These are phyloP conservation scores for Poecilia velifera DNA, from an alignment of 2,797 vertebrate species.

Conservation along the genomic window DNA sequence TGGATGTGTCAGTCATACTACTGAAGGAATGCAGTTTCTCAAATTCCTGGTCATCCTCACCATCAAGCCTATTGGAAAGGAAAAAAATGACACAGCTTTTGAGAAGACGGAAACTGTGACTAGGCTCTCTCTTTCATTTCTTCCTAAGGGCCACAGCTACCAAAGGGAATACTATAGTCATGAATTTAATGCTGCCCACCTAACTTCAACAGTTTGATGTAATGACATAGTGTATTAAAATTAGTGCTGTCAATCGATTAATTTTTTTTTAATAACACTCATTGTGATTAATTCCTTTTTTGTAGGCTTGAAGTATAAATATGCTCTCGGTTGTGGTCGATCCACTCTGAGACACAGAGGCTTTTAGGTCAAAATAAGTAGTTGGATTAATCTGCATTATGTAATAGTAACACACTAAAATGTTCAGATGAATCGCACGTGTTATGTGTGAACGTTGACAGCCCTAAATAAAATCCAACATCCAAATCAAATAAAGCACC, in stretches of 20 bases:
- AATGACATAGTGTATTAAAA: not conserved
- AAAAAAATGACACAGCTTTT: not conserved
- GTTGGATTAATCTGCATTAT: no score
- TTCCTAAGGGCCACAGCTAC: not conserved
- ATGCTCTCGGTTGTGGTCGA: no score
- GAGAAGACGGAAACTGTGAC: conserved; percentile 1
- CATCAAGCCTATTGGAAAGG: conserved; percentile 57
- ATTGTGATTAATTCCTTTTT: no score
- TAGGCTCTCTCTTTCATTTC: not conserved
- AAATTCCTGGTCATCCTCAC: conserved; percentile 66
- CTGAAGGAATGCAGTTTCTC: conserved; percentile 57
- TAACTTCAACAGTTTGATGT: not conserved
- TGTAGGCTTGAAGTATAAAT: no score
- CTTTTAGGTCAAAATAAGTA: no score
- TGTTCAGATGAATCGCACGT: no score
- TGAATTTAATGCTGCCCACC: not conserved
- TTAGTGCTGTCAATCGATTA: not conserved
- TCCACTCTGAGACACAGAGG: no score
- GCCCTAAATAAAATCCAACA: not conserved
- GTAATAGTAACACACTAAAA: no score
- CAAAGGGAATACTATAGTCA: not conserved
- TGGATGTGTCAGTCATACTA: conserved; percentile 40
- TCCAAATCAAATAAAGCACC: not conserved
- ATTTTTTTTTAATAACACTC: no score
- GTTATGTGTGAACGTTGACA: no score